These are phyloP conservation scores for Loris lydekkerianus DNA, from an alignment of 2,797 vertebrate species.

Conservation along the genomic window DNA sequence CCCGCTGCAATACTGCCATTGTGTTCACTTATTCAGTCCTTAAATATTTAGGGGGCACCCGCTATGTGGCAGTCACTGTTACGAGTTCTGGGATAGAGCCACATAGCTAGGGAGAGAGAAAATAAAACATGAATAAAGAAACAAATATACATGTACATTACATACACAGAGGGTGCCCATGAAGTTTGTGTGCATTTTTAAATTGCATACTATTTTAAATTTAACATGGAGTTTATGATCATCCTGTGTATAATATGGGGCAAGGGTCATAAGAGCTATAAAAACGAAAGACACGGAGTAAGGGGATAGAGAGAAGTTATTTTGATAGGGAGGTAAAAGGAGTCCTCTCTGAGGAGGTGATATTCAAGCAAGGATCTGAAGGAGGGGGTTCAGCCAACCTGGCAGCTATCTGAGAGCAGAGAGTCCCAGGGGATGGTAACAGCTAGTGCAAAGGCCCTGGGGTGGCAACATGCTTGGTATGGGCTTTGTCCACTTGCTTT, in stretches of 20 bases:
- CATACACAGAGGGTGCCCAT: too few species aligned
- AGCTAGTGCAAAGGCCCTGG: constrained; percentile 21
- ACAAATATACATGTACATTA: neutral
- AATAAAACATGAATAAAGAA: constrained; percentile 26
- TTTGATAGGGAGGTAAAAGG: constrained; percentile 5
- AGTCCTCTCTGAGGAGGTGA: neutral
- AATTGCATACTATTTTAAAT: too few species aligned
- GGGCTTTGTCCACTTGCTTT: neutral
- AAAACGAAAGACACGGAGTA: neutral
- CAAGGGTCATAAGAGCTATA: neutral
- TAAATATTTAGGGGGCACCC: neutral
- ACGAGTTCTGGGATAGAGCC: neutral
- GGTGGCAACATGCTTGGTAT: neutral
- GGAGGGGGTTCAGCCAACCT: neutral
- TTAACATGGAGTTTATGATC: too few species aligned
- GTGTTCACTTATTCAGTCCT: neutral
- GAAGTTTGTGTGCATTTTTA: too few species aligned
- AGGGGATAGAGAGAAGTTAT: neutral
- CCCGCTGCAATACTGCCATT: too few species aligned
- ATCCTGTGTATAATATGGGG: neutral
- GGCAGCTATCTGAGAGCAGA: neutral
- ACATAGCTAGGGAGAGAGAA: neutral
- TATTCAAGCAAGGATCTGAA: constrained; percentile 23
- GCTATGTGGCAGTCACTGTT: neutral
- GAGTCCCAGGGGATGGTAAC: neutral